phyloP scores from a whole-genome alignment of 2,113 vertebrate genomes.

The Ciconia boyciana region DNA sequence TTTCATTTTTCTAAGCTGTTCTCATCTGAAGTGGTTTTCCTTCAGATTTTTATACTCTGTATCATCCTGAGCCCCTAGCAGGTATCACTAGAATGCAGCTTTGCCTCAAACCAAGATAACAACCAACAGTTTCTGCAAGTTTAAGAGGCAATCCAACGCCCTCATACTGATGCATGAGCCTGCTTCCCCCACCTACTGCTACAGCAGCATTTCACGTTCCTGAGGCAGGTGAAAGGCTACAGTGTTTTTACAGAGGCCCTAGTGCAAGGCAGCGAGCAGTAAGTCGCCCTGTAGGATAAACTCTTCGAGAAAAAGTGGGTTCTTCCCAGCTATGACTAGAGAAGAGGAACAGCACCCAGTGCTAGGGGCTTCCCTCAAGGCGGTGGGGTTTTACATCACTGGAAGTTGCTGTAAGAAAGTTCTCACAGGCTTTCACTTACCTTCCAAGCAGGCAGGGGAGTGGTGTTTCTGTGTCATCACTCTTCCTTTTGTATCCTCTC shows the following conservation, averaged over 20 bases:
- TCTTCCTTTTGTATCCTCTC: background rate
- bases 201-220: background rate
- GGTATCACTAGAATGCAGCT: fast-evolving
- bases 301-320: background rate
- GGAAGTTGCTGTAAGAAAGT: background rate
- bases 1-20: background rate
- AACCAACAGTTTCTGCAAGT: background rate
- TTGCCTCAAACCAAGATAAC: background rate
- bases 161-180: fast-evolving
- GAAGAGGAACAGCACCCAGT: background rate
- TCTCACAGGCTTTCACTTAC: background rate
- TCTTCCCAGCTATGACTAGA: too few relatives aligned
- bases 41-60: background rate
- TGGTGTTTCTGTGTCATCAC: background rate
- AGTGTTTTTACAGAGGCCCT: fast-evolving
- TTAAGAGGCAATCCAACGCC: background rate
- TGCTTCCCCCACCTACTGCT: background rate
- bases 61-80: background rate
- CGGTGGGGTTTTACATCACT: fast-evolving
- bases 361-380: fast-evolving
- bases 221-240: background rate
- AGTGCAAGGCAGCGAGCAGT: fast-evolving
- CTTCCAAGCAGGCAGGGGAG: too few relatives aligned
- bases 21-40: background rate
- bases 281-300: fast-evolving